A percentile compares a stretch with the other conserved stretches of the same genome.
Conservation (phyloP, 2,113 vertebrate genomes). For the Platysteira castanea region DNA sequence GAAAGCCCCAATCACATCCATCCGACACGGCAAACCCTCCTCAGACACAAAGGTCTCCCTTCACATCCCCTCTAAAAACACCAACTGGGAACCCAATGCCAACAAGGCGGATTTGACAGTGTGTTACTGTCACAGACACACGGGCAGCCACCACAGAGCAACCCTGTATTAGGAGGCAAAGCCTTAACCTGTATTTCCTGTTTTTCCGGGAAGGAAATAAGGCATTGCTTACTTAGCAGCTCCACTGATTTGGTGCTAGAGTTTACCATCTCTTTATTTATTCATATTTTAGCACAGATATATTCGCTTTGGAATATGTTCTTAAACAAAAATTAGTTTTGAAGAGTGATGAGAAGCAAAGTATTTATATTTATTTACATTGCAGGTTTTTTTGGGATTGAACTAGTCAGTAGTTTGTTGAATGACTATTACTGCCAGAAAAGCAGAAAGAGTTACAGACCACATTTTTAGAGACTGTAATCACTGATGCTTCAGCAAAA, state of each 20-base stretch:
- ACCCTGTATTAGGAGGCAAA: not conserved
- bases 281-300: not conserved
- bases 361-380: not conserved
- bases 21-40: not conserved
- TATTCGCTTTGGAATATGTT: not conserved
- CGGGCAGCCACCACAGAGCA: not conserved
- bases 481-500: not conserved
- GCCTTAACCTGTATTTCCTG: conserved; percentile 55
- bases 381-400: not conserved
- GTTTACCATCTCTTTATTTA: not conserved
- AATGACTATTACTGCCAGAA: not conserved
- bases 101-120: fast-evolving
- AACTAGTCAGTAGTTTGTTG: not conserved
- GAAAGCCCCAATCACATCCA: fast-evolving
- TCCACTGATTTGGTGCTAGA: not conserved
- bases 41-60: not conserved
- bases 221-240: not conserved
- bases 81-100: not conserved
- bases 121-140: not conserved
- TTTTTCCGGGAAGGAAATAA: conserved; percentile 21
- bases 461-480: not conserved
- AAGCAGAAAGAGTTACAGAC: not conserved
- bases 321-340: not conserved
- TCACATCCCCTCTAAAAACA: not conserved
- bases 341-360: not conserved